phyloP scores from a whole-genome alignment of 2,113 vertebrate genomes.

The Opisthocomus hoazin region DNA sequence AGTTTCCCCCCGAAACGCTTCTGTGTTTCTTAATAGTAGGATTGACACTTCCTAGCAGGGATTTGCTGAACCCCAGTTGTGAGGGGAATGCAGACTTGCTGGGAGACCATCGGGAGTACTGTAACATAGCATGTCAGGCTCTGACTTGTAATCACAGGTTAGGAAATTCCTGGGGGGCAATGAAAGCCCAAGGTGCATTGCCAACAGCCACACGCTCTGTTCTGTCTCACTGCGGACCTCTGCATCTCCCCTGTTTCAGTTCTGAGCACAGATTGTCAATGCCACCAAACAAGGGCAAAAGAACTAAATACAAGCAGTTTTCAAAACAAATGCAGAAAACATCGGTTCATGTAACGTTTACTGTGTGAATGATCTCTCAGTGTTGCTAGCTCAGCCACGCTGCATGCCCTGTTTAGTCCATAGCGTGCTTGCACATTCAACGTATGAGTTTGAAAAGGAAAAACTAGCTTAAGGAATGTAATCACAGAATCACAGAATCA shows the following conservation, averaged over 20 bases:
- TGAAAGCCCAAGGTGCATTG: background rate
- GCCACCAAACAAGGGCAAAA: background rate
- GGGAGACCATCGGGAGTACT: fast-evolving
- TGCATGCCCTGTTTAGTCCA: background rate
- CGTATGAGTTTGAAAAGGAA: background rate
- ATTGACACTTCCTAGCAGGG: background rate
- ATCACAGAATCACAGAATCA: too few relatives aligned
- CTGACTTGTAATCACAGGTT: background rate
- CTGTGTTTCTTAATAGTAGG: background rate
- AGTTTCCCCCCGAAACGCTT: background rate
- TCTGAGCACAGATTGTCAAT: background rate
- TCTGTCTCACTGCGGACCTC: background rate
- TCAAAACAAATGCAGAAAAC: background rate
- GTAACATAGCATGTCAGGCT: background rate
- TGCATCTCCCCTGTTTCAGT: background rate
- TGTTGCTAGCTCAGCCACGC: background rate
- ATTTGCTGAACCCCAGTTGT: background rate
- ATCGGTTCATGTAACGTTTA: background rate
- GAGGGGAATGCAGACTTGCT: background rate
- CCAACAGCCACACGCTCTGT: background rate
- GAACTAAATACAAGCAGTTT: background rate
- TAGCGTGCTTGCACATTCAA: background rate
- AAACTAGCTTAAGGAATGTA: background rate
- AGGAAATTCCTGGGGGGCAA: background rate
- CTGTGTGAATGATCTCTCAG: background rate